Base-by-base conservation (phyloP, 2,888 invertebrate genomes). In the Panopea generosa region DNA sequence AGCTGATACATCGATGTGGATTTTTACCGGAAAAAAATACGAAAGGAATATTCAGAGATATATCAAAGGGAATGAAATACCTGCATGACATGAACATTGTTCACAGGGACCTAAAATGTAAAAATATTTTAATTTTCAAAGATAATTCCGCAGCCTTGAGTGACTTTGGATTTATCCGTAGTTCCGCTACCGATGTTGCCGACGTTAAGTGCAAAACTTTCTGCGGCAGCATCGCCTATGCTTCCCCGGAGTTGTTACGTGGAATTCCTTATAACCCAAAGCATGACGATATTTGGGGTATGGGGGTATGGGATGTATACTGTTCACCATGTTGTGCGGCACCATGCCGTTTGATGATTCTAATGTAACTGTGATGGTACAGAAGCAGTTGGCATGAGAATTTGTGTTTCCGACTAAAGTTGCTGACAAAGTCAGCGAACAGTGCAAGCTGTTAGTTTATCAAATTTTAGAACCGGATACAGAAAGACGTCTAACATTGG, bases 81-180 rank as follows among this genome's bases (percentile, higher is more conserved):
- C 93, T 96, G 65, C 96, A 96, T 88, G 94, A 94, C 45, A 93
- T 95, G 94, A 95, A 96, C 68, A 95, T 96, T 57, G 96, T 95
- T 0, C 96, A 96, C 91, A 94, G 98, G 50, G 96, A 96, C 92
- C 93, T 96, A 81, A 96, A 96, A 92, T 96, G 96, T 90, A 96
- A 96, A 93, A 96, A 96, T 87, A 94, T 96, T 52, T 87, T 93
- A 22, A 82, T 93, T 6, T 85, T 87, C 49, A 65, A 81, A 20
- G 82, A 89, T 53, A 73, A 79, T 27, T 66, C 77, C 24, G 77
- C 87, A n/a, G 85, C 84, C 18, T 93, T 98, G 60, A 97, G 97
- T 3, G 98, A 98, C 93, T 98, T 98, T 92, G 98, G 98, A 29
- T 98, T 98, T 92, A 96, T 98, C 0, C 94, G 97, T 9, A 66